Conservation (phyloP, 2,113 vertebrate genomes). For the Forbesichthys papilliferus region DNA sequence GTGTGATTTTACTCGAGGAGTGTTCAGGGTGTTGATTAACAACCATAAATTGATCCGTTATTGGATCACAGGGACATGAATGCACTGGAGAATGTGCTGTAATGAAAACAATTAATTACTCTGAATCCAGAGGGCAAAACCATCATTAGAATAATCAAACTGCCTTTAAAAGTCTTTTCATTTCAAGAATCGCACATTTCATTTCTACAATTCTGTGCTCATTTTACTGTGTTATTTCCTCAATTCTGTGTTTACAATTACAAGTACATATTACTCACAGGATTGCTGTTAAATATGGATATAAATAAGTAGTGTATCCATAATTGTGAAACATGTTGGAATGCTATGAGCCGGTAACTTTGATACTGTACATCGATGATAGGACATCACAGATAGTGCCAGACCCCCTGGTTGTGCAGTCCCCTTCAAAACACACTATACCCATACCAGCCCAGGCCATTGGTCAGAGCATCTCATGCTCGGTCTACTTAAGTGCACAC, state of each 20-base stretch:
- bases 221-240: conserved; percentile 11
- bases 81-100: conserved; percentile 55
- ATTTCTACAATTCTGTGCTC: too few relatives aligned
- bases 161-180: conserved; percentile 36
- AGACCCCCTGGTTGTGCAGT: too few relatives aligned
- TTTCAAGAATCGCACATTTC: conserved; percentile 23
- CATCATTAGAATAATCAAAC: conserved; percentile 35
- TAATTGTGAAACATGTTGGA: too few relatives aligned
- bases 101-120: conserved; percentile 75
- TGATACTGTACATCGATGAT: too few relatives aligned
- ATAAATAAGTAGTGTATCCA: too few relatives aligned
- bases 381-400: too few relatives aligned
- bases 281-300: too few relatives aligned
- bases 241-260: conserved; percentile 11
- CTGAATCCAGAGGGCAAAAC: conserved; percentile 51
- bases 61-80: conserved; percentile 54
- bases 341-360: too few relatives aligned
- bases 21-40: conserved; percentile 43
- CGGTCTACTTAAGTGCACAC: conserved; percentile 26
- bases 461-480: conserved; percentile 20
- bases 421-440: background rate
- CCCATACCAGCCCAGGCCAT: conserved; percentile 10
- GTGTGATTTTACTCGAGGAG: conserved; percentile 22
- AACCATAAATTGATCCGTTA: conserved; percentile 48
- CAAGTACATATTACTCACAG: too few relatives aligned